A percentile compares a stretch with the other conserved stretches of the same genome.
Evolutionary conservation across 2,113 vertebrate species (phyloP).

Genomic region (Notarius lentiginosus): DNA sequence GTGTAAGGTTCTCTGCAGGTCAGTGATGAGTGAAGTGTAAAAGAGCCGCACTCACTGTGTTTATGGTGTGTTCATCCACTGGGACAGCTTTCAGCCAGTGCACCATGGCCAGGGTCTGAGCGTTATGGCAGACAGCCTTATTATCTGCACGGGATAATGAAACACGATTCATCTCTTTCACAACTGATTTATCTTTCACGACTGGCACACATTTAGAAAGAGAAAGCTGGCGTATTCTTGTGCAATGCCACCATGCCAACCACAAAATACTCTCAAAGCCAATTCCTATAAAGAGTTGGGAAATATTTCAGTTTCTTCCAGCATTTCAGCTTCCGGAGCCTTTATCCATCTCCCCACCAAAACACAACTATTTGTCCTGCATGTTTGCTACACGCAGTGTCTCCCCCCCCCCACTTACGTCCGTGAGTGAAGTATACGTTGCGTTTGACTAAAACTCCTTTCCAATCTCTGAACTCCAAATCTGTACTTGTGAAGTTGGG

Average conservation of each 20-base stretch:
- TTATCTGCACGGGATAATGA: conserved; percentile 30
- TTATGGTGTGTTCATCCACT: conserved; percentile 69
- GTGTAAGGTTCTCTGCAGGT: not conserved
- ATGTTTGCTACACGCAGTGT: not conserved
- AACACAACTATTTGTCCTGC: not conserved
- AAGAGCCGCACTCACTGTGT: conserved; percentile 60
- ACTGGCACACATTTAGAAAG: not conserved
- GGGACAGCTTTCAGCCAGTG: conserved; percentile 70
- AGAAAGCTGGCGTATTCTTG: not conserved
- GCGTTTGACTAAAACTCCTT: not conserved
- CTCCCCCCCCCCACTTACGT: not conserved
- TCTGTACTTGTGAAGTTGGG: not conserved
- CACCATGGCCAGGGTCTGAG: conserved; percentile 61
- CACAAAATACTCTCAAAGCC: not conserved
- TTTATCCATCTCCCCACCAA: not conserved
- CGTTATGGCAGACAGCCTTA: conserved; percentile 6
- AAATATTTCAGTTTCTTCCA: not conserved
- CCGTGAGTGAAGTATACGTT: not conserved
- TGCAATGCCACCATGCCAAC: not conserved
- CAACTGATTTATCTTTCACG: not conserved
- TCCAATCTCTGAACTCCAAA: not conserved
- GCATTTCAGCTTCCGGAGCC: not conserved
- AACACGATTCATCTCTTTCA: not conserved
- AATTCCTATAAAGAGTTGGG: not conserved
- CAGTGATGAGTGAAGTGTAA: not conserved